Evolutionary conservation across 2,888 invertebrate genomes (phyloP).

Genomic region (Isotomurus palustris): DNA sequence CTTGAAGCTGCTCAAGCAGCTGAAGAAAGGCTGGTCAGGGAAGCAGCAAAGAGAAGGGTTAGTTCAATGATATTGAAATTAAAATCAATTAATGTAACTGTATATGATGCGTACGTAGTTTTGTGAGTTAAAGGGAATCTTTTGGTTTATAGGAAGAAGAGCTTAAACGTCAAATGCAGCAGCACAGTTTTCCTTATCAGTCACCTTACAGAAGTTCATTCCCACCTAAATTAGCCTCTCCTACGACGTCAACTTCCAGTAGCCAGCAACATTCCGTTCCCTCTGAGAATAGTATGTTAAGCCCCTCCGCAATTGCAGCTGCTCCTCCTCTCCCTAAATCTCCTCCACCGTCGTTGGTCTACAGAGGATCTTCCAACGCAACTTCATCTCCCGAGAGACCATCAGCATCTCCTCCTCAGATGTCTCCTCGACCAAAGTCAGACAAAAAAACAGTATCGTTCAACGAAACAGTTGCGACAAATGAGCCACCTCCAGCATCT

Average conservation of each 20-base stretch:
- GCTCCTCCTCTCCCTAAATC: conserved; percentile 45
- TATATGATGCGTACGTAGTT: too few species aligned
- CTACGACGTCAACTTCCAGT: conserved; percentile 14
- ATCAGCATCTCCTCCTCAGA: conserved; percentile 47
- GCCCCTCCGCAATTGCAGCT: conserved; percentile 15
- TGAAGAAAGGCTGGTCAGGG: conserved; percentile 51
- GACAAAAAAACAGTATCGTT: conserved; percentile 45
- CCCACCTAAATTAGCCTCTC: conserved; percentile 38
- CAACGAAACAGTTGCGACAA: conserved; percentile 49
- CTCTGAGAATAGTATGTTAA: conserved; percentile 17
- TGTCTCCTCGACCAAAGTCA: conserved; percentile 46
- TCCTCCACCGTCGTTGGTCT: conserved; percentile 37
- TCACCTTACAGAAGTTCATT: conserved; percentile 50
- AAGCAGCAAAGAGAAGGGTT: conserved; percentile 51
- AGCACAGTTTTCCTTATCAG: conserved; percentile 48
- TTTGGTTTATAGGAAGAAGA: conserved; percentile 50
- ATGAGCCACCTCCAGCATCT: conserved; percentile 56
- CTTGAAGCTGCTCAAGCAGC: conserved; percentile 56
- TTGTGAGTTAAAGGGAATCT: not conserved
- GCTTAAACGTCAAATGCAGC: conserved; percentile 49
- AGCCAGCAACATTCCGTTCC: conserved; percentile 14
- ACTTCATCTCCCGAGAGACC: conserved; percentile 40
- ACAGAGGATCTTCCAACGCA: conserved; percentile 20
- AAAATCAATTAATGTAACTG: not conserved
- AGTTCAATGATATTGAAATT: conserved; percentile 6